Percentiles rank a stretch among this genome's conserved stretches.
phyloP scores from a whole-genome alignment of 64 coral and sea anemone species.

The Montipora sp. region DNA sequence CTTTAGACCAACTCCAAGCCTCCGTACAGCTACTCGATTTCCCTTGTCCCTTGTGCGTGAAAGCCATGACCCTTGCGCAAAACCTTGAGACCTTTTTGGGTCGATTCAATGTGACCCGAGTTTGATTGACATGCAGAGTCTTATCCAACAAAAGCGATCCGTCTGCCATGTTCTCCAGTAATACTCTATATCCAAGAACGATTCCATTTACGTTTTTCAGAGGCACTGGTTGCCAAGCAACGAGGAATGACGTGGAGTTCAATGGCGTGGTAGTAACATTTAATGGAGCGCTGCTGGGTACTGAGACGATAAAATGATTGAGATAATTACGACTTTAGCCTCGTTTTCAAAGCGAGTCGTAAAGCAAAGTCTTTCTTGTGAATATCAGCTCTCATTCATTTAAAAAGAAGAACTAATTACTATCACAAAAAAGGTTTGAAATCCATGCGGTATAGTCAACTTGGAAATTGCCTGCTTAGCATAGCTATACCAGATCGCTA shows the following conservation, averaged over 20 bases:
- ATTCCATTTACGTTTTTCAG: slow-evolving; percentile 28
- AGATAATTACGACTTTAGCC: background rate
- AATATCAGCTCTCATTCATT: no score
- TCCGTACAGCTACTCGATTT: slow-evolving; percentile 20
- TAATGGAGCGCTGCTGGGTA: slow-evolving; percentile 29
- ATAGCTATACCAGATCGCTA: no score
- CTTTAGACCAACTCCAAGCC: slow-evolving; percentile 60
- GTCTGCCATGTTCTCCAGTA: slow-evolving; percentile 31
- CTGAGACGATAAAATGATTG: background rate
- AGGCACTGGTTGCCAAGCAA: slow-evolving; percentile 68
- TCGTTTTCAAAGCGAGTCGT: no score
- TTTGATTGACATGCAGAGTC: slow-evolving; percentile 12
- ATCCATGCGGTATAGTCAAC: no score
- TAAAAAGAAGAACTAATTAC: no score
- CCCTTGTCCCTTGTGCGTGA: slow-evolving; percentile 63
- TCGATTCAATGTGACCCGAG: background rate
- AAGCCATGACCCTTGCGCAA: slow-evolving; percentile 63
- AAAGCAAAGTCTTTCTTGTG: no score
- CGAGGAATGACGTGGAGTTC: slow-evolving; percentile 54
- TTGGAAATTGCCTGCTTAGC: no score
- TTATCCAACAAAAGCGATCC: background rate
- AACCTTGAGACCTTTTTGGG: background rate
- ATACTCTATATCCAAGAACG: slow-evolving; percentile 64
- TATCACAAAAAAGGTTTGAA: no score
- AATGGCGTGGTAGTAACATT: slow-evolving; percentile 31